phyloP scores from a whole-genome alignment of 2,113 vertebrate species.

The Rhinopomastus cyanomelas region DNA sequence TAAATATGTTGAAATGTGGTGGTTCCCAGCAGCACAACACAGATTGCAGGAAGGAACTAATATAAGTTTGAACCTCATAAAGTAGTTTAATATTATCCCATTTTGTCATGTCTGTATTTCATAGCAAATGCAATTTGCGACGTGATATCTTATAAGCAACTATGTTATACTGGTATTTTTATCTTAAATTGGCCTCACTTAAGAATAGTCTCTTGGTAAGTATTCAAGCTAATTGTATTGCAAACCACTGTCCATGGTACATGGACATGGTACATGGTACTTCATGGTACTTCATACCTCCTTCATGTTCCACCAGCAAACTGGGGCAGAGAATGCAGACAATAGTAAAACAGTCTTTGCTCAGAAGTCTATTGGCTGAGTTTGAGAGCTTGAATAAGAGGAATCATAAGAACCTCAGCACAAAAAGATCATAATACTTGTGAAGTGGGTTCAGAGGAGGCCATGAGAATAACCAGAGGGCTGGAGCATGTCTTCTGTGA shows the following conservation, averaged over 20 bases:
- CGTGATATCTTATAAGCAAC: background rate
- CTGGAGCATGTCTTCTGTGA: no score
- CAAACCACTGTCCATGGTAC: background rate
- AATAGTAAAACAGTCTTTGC: background rate
- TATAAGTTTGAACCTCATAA: background rate
- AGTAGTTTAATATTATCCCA: background rate
- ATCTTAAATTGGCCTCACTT: background rate
- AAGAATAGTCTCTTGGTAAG: background rate
- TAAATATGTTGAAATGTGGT: fast-evolving
- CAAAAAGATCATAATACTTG: no score
- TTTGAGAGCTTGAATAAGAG: background rate
- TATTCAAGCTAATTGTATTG: background rate
- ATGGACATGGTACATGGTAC: no score
- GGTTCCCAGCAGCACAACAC: background rate
- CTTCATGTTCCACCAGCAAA: background rate
- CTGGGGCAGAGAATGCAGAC: background rate
- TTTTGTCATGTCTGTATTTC: background rate
- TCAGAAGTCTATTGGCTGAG: background rate
- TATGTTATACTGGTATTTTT: background rate
- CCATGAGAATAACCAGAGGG: no score
- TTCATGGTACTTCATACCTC: background rate
- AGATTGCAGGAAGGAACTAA: background rate
- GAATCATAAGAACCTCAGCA: background rate
- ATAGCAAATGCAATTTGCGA: background rate
- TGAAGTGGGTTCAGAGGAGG: no score